Evolutionary conservation across 2,888 invertebrate genomes (phyloP).

Genomic region (Ametastegia equiseti): DNA sequence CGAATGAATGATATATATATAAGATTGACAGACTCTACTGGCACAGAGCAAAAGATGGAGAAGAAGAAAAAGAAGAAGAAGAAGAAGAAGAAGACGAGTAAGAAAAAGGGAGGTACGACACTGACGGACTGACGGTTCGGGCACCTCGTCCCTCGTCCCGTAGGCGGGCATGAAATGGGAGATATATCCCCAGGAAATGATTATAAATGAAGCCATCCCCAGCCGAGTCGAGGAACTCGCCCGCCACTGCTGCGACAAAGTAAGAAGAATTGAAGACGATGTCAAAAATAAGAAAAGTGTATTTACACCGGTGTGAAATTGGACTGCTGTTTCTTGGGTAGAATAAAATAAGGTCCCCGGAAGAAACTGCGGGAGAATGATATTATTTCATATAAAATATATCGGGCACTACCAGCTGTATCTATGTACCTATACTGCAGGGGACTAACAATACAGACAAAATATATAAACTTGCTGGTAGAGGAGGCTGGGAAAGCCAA

Average conservation of each 20-base stretch:
- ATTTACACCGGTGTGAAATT: constrained; percentile 74
- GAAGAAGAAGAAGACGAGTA: not conserved
- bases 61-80: not conserved
- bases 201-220: constrained; percentile 71
- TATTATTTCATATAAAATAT: constrained; percentile 34
- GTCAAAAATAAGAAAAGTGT: constrained; percentile 74
- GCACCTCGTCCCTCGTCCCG: constrained; percentile 38
- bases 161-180: constrained; percentile 58
- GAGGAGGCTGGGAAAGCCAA: not conserved
- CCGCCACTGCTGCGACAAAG: constrained; percentile 71
- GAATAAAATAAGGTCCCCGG: not conserved
- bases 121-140: constrained; percentile 46
- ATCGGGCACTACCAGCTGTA: not conserved
- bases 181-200: constrained; percentile 71
- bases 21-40: constrained; percentile 38
- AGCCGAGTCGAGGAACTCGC: constrained; percentile 59
- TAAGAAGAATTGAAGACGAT: constrained; percentile 74
- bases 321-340: constrained; percentile 59
- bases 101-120: not conserved
- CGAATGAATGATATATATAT: constrained; percentile 35
- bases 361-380: constrained; percentile 16
- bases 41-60: not conserved
- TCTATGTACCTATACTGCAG: too few species aligned
- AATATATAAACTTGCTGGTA: not conserved
- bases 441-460: not conserved